phyloP scores from a whole-genome alignment of 1,140 invertebrate genomes.

The Meteorus sp. region DNA sequence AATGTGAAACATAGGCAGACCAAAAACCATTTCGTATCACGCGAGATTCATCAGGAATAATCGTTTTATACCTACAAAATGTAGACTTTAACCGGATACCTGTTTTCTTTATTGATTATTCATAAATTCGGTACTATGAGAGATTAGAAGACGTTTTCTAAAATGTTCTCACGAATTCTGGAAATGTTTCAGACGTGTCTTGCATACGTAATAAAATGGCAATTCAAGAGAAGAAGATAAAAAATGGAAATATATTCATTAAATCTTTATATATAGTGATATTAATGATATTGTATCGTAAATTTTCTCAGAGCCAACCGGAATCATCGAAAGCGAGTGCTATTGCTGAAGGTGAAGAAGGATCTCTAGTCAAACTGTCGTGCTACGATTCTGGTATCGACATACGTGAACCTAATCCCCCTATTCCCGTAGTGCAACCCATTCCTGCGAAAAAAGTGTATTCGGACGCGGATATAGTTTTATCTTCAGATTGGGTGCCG shows the following conservation, averaged over 20 bases:
- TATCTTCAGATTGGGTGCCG: conserved; percentile 81
- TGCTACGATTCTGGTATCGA: conserved; percentile 89
- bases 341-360: conserved; percentile 55
- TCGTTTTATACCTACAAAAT: too few species aligned
- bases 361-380: conserved; percentile 71
- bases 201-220: too few species aligned
- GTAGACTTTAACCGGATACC: too few species aligned
- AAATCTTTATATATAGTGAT: background rate
- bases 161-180: too few species aligned
- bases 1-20: too few species aligned
- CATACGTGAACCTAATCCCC: conserved; percentile 71
- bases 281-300: background rate
- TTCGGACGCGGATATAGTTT: conserved; percentile 82
- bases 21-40: too few species aligned
- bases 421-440: conserved; percentile 57
- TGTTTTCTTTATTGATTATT: too few species aligned
- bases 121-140: too few species aligned
- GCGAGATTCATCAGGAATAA: too few species aligned
- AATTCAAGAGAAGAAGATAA: too few species aligned
- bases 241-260: background rate
- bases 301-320: conserved; percentile 30
- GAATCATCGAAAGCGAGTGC: conserved; percentile 49
- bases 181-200: too few species aligned
- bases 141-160: too few species aligned
- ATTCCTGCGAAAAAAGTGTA: conserved; percentile 66